Evolutionary conservation across 1,140 invertebrate species (phyloP).

Genomic region (Conus betulinus): DNA sequence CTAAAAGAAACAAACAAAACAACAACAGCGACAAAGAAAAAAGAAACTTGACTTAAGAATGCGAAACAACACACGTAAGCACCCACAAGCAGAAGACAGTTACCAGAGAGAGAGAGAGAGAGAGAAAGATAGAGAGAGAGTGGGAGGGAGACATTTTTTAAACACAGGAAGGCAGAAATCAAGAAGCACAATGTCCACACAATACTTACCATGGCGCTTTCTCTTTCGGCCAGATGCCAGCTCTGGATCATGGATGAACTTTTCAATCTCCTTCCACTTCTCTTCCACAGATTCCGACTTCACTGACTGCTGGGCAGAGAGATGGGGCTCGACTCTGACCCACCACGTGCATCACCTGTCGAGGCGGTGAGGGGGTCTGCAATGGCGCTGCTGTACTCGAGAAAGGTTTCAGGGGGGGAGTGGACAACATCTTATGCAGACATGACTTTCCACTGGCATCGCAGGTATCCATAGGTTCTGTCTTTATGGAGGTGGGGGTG

Average conservation of each 20-base stretch:
- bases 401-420: not conserved
- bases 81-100: too few relatives aligned
- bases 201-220: conserved; percentile 74
- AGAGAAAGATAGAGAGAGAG: too few relatives aligned
- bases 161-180: not conserved
- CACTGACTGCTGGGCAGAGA: conserved; percentile 3
- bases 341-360: conserved; percentile 31
- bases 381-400: not conserved
- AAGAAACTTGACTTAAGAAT: too few relatives aligned
- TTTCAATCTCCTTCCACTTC: conserved; percentile 72
- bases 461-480: conserved; percentile 16
- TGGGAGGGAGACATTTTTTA: too few relatives aligned
- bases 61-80: too few relatives aligned
- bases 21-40: too few relatives aligned
- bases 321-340: conserved; percentile 19
- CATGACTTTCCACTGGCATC: not conserved
- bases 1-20: too few relatives aligned
- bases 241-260: conserved; percentile 77
- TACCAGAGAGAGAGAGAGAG: too few relatives aligned
- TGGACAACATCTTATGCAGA: conserved; percentile 24
- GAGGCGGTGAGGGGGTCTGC: not conserved
- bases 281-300: conserved; percentile 51
- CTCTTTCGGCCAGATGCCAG: conserved; percentile 84
- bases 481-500: conserved; percentile 3
- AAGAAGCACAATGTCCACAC: not conserved